Base-by-base conservation (phyloP, 1,140 invertebrate genomes). In the Pogonomyrmex californicus region DNA sequence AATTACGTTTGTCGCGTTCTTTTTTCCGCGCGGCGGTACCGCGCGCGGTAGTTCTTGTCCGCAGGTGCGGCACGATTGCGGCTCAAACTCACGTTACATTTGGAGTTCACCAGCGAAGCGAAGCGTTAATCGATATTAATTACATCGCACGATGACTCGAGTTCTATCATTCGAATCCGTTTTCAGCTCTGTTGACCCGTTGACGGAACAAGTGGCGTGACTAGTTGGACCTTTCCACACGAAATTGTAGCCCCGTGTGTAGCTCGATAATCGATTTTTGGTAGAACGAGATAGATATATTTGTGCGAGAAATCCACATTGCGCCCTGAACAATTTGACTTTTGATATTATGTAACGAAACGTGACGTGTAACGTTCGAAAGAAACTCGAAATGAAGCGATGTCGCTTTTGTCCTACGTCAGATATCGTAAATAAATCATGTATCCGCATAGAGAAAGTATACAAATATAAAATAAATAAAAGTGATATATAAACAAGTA, bases 111-210 rank as follows among this genome's bases (percentile, higher is more conserved):
- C 49, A 33, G 23, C n/a, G 9, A 56, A 33, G 23, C n/a, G 9
- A 56, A 81, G 38, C 63, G 49, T 70, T 81, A 70, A 81, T 58
- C 78, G 78, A 70, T 81, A 81, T 81, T 81, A 81, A 81, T 81
- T 56, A 70, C 78, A 81, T 70, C 65, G 56, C 41, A 77, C 56
- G 56, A 77, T 77, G 75, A 77, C 49, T 79, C 77, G 33, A 12
- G 17, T 54, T 56, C 47, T 68, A 47, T 70, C 47, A 81, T 81
- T 36, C 38, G 51, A 70, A 81, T 56, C 51, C 23, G 65, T 70
- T 70, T 81, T 81, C 65, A n/a, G 38, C 47, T 33, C 9, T 70
- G 63, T 81, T 81, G 51, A 70, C 63, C 14, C 78, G 65, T 44
- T 10, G n/a, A 23, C 14, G 23, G 76, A 66, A 79, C 63, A 12